Evolutionary conservation across 1,140 invertebrate species (phyloP), one percentile per base, ranked within the genome.

Genomic region (Arctopsyche grandis): DNA sequence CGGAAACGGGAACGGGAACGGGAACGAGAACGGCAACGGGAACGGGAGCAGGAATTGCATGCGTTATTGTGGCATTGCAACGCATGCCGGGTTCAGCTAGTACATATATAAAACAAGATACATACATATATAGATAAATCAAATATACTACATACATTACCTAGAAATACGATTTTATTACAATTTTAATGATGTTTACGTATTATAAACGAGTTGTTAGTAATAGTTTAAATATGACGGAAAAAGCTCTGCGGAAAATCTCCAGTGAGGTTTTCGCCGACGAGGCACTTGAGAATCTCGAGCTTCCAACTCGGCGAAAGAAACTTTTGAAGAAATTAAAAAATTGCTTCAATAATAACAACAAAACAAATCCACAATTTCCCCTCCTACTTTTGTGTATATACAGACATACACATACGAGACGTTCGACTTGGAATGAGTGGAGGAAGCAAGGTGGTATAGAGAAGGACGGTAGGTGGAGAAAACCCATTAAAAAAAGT

Each of bases 401-500:
- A 16, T 12, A 52, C 48, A 38, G 4, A 14, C 16, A 52, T 52
- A 52, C 16, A 52, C 16, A 52, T 52, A 52, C 16, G 16, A 52
- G 10, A 52, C 48, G 16, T 52, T 16, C 10, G 16, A 52, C 10
- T 12, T 52, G 48, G 48, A 52, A 52, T 1, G 48, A 52, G 48
- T 52, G 48, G 48, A 52, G 16, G 16, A 52, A 38, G 29, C 29
- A 38, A 52, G 48, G 48, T 52, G 60, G 24, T 9, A 12, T 66
- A 12, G 9, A 16, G 21, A 16, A 19, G 10, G 60, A 3, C 60
- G 24, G 19, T 21, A 52, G 63, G 77, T 81, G 22, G 63, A 52
- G 75, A 79, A 80, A 82, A 82, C 48, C 75, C 78, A 79, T 79
- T 82, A 82, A 82, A 82, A 82, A 81, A 77, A 79, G 78, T 82